Percentiles rank a stretch among this genome's conserved stretches.
Evolutionary conservation across 2,888 invertebrate genomes (phyloP).

Genomic region (Andrena haemorrhoa): DNA sequence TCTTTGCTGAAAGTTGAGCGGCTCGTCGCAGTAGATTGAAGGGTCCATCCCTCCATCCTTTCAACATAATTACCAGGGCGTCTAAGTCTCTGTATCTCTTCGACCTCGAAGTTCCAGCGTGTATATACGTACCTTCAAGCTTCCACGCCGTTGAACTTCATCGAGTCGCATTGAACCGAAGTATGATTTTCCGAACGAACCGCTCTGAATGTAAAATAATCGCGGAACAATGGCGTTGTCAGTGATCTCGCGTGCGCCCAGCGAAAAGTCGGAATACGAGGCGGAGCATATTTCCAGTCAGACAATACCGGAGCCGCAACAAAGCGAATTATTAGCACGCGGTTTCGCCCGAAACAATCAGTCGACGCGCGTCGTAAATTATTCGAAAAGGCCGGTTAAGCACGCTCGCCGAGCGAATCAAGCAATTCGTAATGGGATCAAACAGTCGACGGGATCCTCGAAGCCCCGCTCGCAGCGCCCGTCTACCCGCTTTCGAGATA

Average conservation of each 20-base stretch:
- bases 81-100: too few relatives aligned
- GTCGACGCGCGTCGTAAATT: constrained; percentile 11
- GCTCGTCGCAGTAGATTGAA: too few relatives aligned
- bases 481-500: not conserved
- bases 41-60: too few relatives aligned
- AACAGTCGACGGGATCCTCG: constrained; percentile 7
- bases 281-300: not conserved
- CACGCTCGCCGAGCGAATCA: not conserved
- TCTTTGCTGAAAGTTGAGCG: too few relatives aligned
- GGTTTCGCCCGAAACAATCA: constrained; percentile 6
- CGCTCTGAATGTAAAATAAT: not conserved
- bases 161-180: too few relatives aligned
- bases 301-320: not conserved
- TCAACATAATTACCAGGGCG: too few relatives aligned
- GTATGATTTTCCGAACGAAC: too few relatives aligned
- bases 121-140: too few relatives aligned
- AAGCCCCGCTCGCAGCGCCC: not conserved
- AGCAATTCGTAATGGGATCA: constrained; percentile 38
- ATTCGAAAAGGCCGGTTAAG: not conserved
- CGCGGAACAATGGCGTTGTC: not conserved
- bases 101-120: too few relatives aligned
- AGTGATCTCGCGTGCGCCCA: not conserved
- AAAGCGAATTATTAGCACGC: constrained; percentile 31
- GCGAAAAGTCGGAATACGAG: not conserved
- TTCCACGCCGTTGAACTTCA: too few relatives aligned